Evolutionary conservation across 2,888 invertebrate genomes (phyloP).

Genomic region (Pseudoips prasinana): DNA sequence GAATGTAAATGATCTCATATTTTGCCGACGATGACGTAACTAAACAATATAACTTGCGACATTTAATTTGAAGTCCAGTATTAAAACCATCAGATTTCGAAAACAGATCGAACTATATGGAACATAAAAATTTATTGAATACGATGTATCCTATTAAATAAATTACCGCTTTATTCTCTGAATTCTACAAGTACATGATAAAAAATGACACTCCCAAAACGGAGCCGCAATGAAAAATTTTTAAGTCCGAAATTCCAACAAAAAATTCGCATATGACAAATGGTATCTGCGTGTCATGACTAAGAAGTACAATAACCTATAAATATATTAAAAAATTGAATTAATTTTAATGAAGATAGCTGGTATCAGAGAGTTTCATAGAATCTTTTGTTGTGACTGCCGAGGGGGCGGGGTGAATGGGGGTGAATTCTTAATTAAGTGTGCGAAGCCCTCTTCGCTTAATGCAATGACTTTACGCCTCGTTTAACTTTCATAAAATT

Average conservation of each 20-base stretch:
- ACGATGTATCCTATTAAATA: no score
- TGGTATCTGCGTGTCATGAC: constrained; percentile 49
- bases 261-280: constrained; percentile 49
- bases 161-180: no score
- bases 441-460: constrained; percentile 74
- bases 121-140: no score
- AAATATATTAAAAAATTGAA: constrained; percentile 67
- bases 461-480: constrained; percentile 78
- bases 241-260: constrained; percentile 19
- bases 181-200: no score
- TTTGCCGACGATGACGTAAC: no score
- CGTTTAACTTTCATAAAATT: constrained; percentile 80
- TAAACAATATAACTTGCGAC: no score
- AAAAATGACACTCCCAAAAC: no score
- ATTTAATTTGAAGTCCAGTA: no score
- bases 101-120: no score
- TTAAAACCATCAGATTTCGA: no score
- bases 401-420: constrained; percentile 46
- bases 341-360: constrained; percentile 69
- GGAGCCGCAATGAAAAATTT: constrained; percentile 24
- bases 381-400: constrained; percentile 75
- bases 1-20: no score
- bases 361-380: constrained; percentile 45
- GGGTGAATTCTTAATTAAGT: constrained; percentile 79
- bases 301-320: constrained; percentile 22